Base-by-base conservation (phyloP, 1,140 invertebrate genomes). In the Tribolium madens region DNA sequence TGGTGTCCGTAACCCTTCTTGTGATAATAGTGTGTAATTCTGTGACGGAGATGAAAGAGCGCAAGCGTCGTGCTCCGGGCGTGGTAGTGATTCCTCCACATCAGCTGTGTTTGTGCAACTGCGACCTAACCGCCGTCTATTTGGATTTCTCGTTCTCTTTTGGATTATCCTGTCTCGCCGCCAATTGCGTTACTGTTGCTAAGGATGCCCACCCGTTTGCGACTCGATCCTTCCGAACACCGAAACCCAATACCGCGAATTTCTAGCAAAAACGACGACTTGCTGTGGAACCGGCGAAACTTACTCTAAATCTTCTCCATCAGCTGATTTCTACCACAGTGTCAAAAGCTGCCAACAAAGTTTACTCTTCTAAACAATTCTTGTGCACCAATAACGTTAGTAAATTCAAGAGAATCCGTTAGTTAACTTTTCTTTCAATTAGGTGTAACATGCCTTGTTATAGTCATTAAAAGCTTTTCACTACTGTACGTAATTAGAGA, bases 21-120 rank as follows among this genome's bases (percentile, higher is more conserved):
- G 83, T 85, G 84, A 84, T 85, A 84, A 84, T 85, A 84, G 83
- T 84, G 81, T 84, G 80, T 85, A 84, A 85, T 83, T 82, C 33
- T 78, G 79, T 79, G 78, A 73, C 76, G 80, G 76, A 78, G 75
- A 73, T 53, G 71, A 52, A 18, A 73, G 31, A 60, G 82, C 83
- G 83, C 80, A 80, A 77, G 83, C 83, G 80, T 78, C 78, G 71
- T 71, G 71, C 76, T 81, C 80, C 83, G 84, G 84, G 83, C 83
- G 84, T 85, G 84, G 83, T 84, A 84, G 83, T 85, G 84, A 84
- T 84, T 81, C 81, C 70, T 76, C 79, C 82, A 81, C 76, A 82
- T 83, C 80, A 81, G 79, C 82, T 84, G 82, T 84, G 78, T 75
- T 73, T 79, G 77, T 83, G 79, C 77, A 78, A 79, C 80, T 78